phyloP scores from a whole-genome alignment of 2,888 invertebrate genomes.

The Danaus chrysippus region DNA sequence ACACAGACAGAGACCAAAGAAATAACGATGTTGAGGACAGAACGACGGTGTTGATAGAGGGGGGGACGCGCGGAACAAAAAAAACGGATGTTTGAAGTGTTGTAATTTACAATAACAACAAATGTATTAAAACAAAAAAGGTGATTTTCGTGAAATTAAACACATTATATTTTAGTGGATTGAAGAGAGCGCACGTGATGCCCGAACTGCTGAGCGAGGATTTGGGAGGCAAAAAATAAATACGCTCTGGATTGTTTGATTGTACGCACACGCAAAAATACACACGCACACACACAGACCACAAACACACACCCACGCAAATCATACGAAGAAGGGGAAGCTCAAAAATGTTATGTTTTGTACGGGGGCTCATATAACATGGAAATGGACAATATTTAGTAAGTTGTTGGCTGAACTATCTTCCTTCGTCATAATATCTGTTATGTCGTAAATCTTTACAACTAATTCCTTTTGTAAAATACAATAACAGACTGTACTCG shows the following conservation, averaged over 20 bases:
- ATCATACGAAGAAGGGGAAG: too few species aligned
- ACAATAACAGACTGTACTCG: not conserved
- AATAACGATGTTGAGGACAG: too few species aligned
- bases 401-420: too few species aligned
- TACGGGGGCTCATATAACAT: too few species aligned
- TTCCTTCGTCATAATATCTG: too few species aligned
- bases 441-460: not conserved
- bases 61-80: not conserved
- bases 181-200: slow-evolving; percentile 14
- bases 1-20: too few species aligned
- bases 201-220: slow-evolving; percentile 7
- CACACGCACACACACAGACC: too few species aligned
- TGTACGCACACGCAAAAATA: too few species aligned
- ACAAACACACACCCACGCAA: too few species aligned
- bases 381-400: too few species aligned
- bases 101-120: not conserved
- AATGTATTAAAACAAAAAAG: not conserved
- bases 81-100: not conserved
- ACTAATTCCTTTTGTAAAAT: not conserved
- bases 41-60: too few species aligned
- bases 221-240: slow-evolving; percentile 8
- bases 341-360: too few species aligned
- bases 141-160: not conserved
- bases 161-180: slow-evolving; percentile 7
- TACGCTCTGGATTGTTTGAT: slow-evolving; percentile 3